A percentile compares a stretch with the other conserved stretches of the same genome.
Evolutionary conservation across 2,113 vertebrate species (phyloP).

Genomic region (Vicugna pacos): DNA sequence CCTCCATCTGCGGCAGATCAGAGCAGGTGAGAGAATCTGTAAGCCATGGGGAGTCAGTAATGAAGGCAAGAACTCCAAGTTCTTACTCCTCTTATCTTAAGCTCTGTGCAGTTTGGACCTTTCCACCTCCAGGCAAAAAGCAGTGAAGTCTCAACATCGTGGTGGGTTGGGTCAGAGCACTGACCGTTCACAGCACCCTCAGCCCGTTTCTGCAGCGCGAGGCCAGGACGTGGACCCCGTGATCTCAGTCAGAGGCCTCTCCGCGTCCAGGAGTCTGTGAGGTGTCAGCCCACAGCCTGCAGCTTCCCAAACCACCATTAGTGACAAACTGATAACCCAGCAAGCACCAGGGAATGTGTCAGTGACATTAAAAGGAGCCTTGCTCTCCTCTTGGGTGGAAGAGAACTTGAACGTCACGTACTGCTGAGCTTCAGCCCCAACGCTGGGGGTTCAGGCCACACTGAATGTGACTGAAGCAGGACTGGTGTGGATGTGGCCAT

Average conservation of each 20-base stretch:
- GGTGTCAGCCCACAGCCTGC: background rate
- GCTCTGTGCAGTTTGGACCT: background rate
- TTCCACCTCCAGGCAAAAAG: background rate
- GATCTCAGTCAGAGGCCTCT: background rate
- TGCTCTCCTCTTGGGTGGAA: background rate
- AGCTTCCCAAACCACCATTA: background rate
- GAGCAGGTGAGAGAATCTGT: background rate
- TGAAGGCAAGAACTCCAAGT: background rate
- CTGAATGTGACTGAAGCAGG: background rate
- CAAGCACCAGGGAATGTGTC: background rate
- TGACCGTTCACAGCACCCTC: background rate
- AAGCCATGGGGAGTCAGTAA: background rate
- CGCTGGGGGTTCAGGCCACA: background rate
- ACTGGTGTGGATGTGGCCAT: background rate
- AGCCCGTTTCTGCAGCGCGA: background rate
- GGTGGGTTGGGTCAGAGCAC: background rate
- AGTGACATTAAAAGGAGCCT: background rate
- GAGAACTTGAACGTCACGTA: background rate
- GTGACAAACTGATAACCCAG: background rate
- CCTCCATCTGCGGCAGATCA: background rate
- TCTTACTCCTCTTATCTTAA: background rate
- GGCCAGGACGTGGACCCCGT: background rate
- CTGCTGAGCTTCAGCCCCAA: slow-evolving; percentile 5
- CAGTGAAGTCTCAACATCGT: background rate
- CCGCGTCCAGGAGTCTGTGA: background rate